Evolutionary conservation across 2,113 vertebrate species (phyloP).

Genomic region (Heterotilapia buettikoferi): DNA sequence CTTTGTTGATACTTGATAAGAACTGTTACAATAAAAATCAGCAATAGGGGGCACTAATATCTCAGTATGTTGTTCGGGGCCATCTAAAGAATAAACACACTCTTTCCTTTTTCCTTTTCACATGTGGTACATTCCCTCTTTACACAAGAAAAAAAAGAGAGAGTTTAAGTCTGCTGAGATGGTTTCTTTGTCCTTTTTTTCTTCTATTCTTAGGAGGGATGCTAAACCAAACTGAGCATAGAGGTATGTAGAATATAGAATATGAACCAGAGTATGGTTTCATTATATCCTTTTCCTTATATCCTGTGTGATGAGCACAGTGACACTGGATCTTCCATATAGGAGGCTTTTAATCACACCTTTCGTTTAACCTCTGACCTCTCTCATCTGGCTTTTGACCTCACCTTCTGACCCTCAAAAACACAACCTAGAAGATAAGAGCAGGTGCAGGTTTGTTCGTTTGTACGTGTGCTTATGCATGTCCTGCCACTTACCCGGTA

Average conservation of each 20-base stretch:
- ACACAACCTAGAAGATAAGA: not conserved
- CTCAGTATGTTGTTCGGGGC: not conserved
- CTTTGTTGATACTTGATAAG: not conserved
- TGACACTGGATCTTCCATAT: not conserved
- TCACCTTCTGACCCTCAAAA: not conserved
- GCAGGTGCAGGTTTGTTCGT: not conserved
- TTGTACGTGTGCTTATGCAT: not conserved
- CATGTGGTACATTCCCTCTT: not conserved
- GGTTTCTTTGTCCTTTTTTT: not conserved
- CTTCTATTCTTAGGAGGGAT: not conserved
- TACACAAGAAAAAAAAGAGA: not conserved
- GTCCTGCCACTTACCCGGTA: not conserved
- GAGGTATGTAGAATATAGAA: not conserved
- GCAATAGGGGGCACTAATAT: constrained; percentile 50
- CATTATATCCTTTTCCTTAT: not conserved
- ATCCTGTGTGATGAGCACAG: not conserved
- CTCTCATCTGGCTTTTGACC: not conserved
- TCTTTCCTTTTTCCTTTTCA: not conserved
- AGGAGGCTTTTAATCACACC: not conserved
- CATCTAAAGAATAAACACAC: not conserved
- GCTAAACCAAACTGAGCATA: constrained; percentile 33
- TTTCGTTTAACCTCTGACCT: not conserved
- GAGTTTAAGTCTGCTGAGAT: not conserved
- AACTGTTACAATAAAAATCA: not conserved
- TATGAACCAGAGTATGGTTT: not conserved